These are phyloP conservation scores for Apis mellifera DNA, from an alignment of 1,140 invertebrate species.

Conservation along the genomic window DNA sequence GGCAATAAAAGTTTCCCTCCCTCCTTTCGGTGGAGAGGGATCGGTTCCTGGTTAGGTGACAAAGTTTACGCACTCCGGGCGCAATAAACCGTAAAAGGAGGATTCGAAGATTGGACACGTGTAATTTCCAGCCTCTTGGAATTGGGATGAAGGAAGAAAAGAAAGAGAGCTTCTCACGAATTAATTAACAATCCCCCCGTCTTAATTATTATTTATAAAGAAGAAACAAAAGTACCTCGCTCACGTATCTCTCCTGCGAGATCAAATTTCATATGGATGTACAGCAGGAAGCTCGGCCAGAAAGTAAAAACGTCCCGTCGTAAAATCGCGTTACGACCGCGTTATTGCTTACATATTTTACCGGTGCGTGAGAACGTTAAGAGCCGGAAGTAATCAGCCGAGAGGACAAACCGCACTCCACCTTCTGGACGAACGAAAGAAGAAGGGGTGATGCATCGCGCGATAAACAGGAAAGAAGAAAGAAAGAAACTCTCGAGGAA, in stretches of 20 bases:
- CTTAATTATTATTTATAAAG: no score
- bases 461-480: no score
- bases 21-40: neutral
- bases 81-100: neutral
- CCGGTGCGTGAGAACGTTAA: constrained; percentile 68
- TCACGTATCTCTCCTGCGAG: neutral
- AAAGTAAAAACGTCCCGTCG: constrained; percentile 54
- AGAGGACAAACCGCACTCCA: neutral
- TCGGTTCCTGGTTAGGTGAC: neutral
- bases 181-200: no score
- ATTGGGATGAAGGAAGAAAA: no score
- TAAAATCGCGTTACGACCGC: constrained; percentile 73
- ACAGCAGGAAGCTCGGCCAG: constrained; percentile 6
- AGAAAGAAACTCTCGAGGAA: no score
- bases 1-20: constrained; percentile 20
- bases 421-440: no score
- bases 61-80: neutral
- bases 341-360: constrained; percentile 64
- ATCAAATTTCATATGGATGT: constrained; percentile 30
- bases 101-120: neutral
- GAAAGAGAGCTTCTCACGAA: no score
- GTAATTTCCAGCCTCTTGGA: no score
- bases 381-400: constrained; percentile 67
- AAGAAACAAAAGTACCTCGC: neutral
- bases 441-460: no score